Conservation (phyloP, 2,888 invertebrate genomes). For the Gymnocheta viridis region DNA sequence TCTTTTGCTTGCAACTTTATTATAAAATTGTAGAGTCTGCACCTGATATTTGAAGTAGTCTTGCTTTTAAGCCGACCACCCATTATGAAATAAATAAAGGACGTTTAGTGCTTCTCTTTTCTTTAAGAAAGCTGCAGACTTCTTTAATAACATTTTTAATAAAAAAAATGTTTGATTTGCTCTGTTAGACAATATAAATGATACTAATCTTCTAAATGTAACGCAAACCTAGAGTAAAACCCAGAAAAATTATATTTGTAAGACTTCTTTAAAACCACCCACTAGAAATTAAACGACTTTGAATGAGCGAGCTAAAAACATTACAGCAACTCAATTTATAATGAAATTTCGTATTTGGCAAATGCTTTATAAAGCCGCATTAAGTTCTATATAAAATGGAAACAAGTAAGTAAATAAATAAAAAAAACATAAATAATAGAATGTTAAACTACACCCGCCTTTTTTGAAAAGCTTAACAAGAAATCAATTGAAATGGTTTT, state of each 20-base stretch:
- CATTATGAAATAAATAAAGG: conserved; percentile 22
- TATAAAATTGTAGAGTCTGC: neutral
- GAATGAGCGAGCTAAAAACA: neutral
- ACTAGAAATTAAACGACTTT: conserved; percentile 54
- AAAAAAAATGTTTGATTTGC: conserved; percentile 48
- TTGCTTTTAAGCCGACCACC: conserved; percentile 19
- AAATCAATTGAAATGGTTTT: conserved; percentile 62
- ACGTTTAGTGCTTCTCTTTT: neutral
- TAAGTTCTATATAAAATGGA: conserved; percentile 15
- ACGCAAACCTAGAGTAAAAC: conserved; percentile 28
- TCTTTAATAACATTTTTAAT: conserved; percentile 39
- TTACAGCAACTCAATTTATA: conserved; percentile 60
- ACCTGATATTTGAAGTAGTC: neutral
- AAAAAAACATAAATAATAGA: no score
- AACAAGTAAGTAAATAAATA: no score
- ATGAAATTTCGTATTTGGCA: conserved; percentile 36
- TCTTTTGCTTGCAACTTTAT: neutral
- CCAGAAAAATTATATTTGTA: conserved; percentile 44
- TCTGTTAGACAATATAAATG: conserved; percentile 48
- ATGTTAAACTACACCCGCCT: conserved; percentile 35
- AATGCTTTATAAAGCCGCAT: conserved; percentile 26
- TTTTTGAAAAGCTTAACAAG: conserved; percentile 38
- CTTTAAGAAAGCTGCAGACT: conserved; percentile 3
- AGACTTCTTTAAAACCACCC: conserved; percentile 65
- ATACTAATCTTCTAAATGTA: conserved; percentile 45